Base-by-base conservation (phyloP, 2,888 invertebrate species). In the Eudasyphora cyanicolor region DNA sequence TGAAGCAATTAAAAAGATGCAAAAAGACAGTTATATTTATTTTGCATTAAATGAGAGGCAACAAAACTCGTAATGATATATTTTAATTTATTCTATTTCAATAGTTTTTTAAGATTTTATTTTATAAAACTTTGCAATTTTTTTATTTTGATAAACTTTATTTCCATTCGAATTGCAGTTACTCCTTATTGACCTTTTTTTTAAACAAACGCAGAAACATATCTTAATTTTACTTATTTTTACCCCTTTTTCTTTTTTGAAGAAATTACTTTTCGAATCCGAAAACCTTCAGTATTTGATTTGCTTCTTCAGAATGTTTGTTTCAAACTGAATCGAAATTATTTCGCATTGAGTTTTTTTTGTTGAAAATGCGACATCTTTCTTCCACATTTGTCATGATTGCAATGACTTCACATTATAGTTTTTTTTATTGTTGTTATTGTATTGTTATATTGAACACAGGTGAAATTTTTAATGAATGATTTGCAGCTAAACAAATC, bases 391-490 rank as follows among this genome's bases (percentile, higher is more conserved):
- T 64, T 38, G 35, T 64, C 38, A 64, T 38, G 21, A n/a, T 14
- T 14, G 27, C 5, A 12, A 27, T 57, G 24, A 57, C 27, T 57
- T 35, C 8, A 71, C 51, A 71, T 71, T 29, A 51, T 71, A 17
- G 51, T 35, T 54, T 67, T n/a, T n/a, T 35, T 71, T 35, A 35
- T 19, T 42, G n/a, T 60, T 19, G 32, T 17, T 29, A 19, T 76
- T 57, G 17, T 71, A 19, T 76, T 57, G 17, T 71, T 24, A 14
- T 60, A 57, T 32, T 62, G 45, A 24, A 57, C 57, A 24, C 12
- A 74, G 17, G 45, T 69, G 45, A 78, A 73, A 62, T 75, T 67
- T 73, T 49, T 67, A 82, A 57, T 79, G 70, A 49, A 42, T 45
- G 4, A 73, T 64, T 83, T 74, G 64, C 42, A 12, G 29, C 21